Conservation (phyloP, 2,888 invertebrate species). For the Himalopsyche tibetana region DNA sequence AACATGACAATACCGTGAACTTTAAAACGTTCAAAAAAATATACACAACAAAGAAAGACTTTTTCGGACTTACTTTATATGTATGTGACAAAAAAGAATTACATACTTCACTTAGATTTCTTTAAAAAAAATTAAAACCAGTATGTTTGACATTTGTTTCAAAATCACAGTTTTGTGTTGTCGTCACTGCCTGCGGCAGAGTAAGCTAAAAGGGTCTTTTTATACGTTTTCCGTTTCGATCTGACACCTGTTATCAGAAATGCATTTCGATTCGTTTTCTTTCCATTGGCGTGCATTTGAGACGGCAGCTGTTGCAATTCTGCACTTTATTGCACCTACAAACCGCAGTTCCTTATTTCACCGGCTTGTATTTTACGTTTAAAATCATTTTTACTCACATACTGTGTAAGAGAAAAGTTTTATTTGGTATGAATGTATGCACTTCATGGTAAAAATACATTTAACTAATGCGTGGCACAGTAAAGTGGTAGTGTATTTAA, state of each 20-base stretch:
- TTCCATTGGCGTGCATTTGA: conserved; percentile 19
- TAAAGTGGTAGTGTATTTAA: too few species aligned
- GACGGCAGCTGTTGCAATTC: conserved; percentile 28
- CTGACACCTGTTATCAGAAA: conserved; percentile 60
- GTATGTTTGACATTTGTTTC: too few species aligned
- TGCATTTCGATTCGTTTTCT: conserved; percentile 51
- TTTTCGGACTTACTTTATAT: too few species aligned
- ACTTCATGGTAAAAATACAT: too few species aligned
- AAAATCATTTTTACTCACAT: background rate
- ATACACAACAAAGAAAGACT: too few species aligned
- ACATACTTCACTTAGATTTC: too few species aligned
- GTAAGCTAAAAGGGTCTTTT: conserved; percentile 20
- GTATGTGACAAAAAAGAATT: too few species aligned
- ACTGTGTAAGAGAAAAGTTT: background rate
- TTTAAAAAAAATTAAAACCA: too few species aligned
- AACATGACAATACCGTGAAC: too few species aligned
- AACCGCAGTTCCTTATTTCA: background rate
- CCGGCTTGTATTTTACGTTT: conserved; percentile 14
- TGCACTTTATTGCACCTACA: conserved; percentile 44
- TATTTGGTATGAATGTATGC: too few species aligned
- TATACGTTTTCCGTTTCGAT: conserved; percentile 46
- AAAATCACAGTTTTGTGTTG: background rate
- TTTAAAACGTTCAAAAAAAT: too few species aligned
- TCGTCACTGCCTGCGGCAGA: background rate
- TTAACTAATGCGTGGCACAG: too few species aligned